These are phyloP conservation scores for Drosophila teissieri DNA, from an alignment of 1,140 invertebrate species.

Conservation along the genomic window DNA sequence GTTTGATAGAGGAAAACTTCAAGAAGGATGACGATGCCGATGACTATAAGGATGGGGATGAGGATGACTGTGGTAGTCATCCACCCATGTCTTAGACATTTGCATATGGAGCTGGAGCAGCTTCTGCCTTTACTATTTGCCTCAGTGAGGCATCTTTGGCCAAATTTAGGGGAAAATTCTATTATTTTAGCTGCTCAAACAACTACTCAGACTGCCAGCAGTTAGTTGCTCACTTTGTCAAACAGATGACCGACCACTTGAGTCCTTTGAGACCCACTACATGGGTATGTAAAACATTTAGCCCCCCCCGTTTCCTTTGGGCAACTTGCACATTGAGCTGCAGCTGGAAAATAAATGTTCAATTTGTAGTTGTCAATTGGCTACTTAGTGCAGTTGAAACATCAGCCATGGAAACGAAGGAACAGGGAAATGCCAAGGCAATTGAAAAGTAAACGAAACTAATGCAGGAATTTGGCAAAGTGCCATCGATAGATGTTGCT, in stretches of 20 bases:
- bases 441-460: slow-evolving; percentile 56
- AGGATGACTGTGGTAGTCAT: slow-evolving; percentile 20
- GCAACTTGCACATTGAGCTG: slow-evolving; percentile 23
- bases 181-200: slow-evolving; percentile 72
- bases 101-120: slow-evolving; percentile 30
- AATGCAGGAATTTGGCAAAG: slow-evolving; percentile 46
- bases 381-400: slow-evolving; percentile 41
- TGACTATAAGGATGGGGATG: no score
- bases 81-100: slow-evolving; percentile 48
- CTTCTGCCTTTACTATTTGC: slow-evolving; percentile 6
- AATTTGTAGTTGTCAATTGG: slow-evolving; percentile 61
- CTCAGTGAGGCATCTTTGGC: slow-evolving; percentile 51
- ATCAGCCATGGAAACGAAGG: slow-evolving; percentile 6
- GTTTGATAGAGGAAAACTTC: slow-evolving; percentile 33
- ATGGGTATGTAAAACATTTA: slow-evolving; percentile 50
- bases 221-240: slow-evolving; percentile 39
- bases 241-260: slow-evolving; percentile 35
- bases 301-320: neutral
- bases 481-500: slow-evolving; percentile 20
- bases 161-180: slow-evolving; percentile 79
- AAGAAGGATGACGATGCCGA: slow-evolving; percentile 35
- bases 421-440: slow-evolving; percentile 23
- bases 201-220: slow-evolving; percentile 35
- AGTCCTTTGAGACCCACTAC: slow-evolving; percentile 10
- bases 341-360: slow-evolving; percentile 58